Percentiles rank a stretch among this genome's conserved stretches.
These are phyloP conservation scores for Paedocypris micromegethes DNA, from an alignment of 2,797 vertebrate genomes.

Conservation along the genomic window DNA sequence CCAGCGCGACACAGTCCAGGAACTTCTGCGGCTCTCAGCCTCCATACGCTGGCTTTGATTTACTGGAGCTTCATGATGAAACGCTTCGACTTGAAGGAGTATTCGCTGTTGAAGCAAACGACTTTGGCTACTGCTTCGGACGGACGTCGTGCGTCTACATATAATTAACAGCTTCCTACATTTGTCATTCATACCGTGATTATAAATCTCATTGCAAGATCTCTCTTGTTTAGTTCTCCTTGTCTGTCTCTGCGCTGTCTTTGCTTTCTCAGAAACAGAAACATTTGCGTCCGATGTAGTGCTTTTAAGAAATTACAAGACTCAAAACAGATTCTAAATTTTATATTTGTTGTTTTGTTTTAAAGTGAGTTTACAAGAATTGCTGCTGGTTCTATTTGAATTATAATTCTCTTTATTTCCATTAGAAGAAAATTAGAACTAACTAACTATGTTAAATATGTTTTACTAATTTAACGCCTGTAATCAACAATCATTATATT, in stretches of 20 bases:
- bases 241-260: constrained; percentile 3
- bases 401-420: too few species aligned
- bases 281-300: too few species aligned
- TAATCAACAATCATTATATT: too few species aligned
- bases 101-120: constrained; percentile 16
- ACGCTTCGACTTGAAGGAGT: constrained; percentile 26
- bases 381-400: too few species aligned
- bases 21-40: constrained; percentile 4
- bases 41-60: constrained; percentile 22
- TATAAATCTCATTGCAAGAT: constrained; percentile 23
- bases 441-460: too few species aligned
- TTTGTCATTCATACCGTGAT: constrained; percentile 33
- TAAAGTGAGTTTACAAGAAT: too few species aligned
- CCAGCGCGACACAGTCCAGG: neutral
- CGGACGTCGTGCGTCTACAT: constrained; percentile 38
- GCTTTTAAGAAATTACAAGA: too few species aligned
- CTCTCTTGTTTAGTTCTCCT: constrained; percentile 1
- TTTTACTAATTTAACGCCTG: too few species aligned
- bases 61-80: constrained; percentile 27
- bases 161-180: constrained; percentile 44
- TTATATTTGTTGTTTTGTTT: too few species aligned
- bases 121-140: constrained; percentile 13
- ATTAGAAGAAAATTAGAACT: too few species aligned
- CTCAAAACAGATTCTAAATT: too few species aligned
- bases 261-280: too few species aligned